Base-by-base conservation (phyloP, 2,113 vertebrate genomes). In the Gallinago paraguaiae region DNA sequence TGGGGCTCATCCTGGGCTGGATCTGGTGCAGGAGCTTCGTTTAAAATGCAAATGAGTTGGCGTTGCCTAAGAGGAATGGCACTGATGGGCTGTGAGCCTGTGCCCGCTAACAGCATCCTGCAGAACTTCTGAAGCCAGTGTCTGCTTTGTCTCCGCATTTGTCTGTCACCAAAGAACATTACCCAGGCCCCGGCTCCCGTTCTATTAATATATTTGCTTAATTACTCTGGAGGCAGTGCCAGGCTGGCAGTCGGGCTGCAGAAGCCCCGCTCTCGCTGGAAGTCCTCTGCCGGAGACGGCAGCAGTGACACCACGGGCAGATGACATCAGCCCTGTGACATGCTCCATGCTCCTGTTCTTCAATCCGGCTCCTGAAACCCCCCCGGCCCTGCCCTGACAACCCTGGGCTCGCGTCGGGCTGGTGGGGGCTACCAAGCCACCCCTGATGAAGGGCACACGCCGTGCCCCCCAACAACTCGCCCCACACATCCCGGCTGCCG, bases 161-260 rank as follows among this genome's bases (percentile, higher is more conserved):
- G 90, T 92, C 96, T 95, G 83, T 90, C 89, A 92, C 59, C 71
- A 17, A 78, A 86, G 90, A 95, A 96, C 93, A 82, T 61, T 91
- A 90, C 57, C 79, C 79, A 91, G 92, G 86, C 90, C 84, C 59
- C 4, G 6, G 37, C 76, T 88, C 68, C 72, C 93, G 46, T 86
- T 92, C 95, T 96, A 96, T 97, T 97, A 93, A 95, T 96, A 93
- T 60, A 90, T 84, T 94, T 93, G 72, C 82, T 96, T 97, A 96
- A 97, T 97, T 96, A 82, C 1, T 0, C 84, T 80, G 91, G 67
- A 25, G 70, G 81, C 88, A 71, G 78, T 77, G 84, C 93, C 93
- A 96, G 95, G 67, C 82, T 90, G 92, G 96, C 93, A 91, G 92
- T 85, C 88, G 94, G 80, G 43, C 75, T 64, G 90, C 95, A 93